Evolutionary conservation across 2,113 vertebrate species (phyloP).

Genomic region (Pelecanoides urinatrix): DNA sequence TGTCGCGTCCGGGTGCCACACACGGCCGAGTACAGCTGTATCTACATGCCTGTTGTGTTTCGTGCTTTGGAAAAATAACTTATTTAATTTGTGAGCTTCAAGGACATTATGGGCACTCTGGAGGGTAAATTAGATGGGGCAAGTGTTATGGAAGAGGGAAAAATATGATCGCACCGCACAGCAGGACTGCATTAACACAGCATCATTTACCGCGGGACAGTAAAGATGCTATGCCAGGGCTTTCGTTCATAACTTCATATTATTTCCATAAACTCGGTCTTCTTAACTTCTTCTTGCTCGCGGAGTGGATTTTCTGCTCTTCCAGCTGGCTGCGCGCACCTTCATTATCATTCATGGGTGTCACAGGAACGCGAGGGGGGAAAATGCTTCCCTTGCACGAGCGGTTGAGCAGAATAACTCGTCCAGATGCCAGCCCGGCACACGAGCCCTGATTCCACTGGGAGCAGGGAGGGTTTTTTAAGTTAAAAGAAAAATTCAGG

Average conservation of each 20-base stretch:
- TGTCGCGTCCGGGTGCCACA: neutral
- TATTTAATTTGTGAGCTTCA: neutral
- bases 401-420: neutral
- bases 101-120: neutral
- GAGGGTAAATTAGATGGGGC: neutral
- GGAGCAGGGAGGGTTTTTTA: neutral
- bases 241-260: neutral
- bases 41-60: neutral
- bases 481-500: neutral
- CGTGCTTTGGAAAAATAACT: neutral
- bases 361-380: neutral
- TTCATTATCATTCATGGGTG: neutral
- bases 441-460: neutral
- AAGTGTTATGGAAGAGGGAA: neutral
- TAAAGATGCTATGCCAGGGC: neutral
- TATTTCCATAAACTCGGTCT: neutral
- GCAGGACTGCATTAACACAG: neutral
- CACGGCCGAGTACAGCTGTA: neutral
- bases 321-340: neutral
- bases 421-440: neutral
- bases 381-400: neutral
- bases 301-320: rapidly evolving
- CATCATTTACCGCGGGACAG: neutral
- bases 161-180: rapidly evolving
- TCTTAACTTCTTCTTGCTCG: neutral